Percentiles rank a stretch among this genome's conserved stretches.
phyloP scores from a whole-genome alignment of 2,113 vertebrate species.

The Amphiprion ocellaris region DNA sequence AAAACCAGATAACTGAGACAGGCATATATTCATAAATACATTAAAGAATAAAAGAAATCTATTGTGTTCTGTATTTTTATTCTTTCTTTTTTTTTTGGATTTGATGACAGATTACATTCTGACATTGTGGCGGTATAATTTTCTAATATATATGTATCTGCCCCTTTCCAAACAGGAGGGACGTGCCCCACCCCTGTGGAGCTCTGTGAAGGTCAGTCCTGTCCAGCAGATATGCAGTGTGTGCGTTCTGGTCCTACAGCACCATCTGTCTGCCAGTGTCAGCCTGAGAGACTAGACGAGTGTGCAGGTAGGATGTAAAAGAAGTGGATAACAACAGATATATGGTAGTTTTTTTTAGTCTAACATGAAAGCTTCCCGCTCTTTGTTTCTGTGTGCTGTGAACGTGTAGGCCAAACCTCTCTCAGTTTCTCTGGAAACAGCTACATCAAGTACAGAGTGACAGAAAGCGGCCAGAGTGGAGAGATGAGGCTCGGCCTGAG shows the following conservation, averaged over 20 bases:
- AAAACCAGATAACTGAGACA: neutral
- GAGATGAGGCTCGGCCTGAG: constrained; percentile 92
- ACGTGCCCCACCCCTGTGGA: constrained; percentile 89
- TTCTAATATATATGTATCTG: neutral
- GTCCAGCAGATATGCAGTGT: constrained; percentile 96
- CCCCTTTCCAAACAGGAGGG: constrained; percentile 83
- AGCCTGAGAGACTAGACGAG: constrained; percentile 89
- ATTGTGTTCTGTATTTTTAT: no score
- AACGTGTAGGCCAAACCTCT: constrained; percentile 89
- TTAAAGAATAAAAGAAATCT: neutral
- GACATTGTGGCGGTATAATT: neutral
- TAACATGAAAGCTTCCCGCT: neutral
- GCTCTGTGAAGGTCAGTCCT: constrained; percentile 92
- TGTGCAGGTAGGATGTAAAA: constrained; percentile 89
- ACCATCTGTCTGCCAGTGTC: constrained; percentile 95
- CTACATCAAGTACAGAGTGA: constrained; percentile 97
- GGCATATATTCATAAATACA: neutral
- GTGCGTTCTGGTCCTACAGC: constrained; percentile 90
- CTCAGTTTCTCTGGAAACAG: constrained; percentile 97
- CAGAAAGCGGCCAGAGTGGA: constrained; percentile 88
- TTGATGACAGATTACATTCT: neutral
- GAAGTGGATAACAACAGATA: neutral
- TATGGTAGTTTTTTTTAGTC: neutral
- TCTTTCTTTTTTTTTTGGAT: neutral
- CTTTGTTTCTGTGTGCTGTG: neutral